Percentiles rank a stretch among this genome's conserved stretches.
phyloP scores from a whole-genome alignment of 2,888 invertebrate genomes.

The Noctua fimbriata region DNA sequence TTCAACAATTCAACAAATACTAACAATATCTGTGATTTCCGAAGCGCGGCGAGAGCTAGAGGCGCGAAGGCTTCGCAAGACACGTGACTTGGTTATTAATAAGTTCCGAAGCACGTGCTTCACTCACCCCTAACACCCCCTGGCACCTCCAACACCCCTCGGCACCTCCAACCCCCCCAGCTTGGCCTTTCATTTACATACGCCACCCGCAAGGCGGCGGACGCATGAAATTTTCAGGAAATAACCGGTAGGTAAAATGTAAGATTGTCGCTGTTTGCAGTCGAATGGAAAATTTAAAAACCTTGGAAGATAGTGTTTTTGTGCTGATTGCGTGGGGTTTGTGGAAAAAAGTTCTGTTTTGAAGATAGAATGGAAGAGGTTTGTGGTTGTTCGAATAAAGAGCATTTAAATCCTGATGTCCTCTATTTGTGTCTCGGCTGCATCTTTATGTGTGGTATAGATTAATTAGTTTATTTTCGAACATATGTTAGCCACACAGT shows the following conservation, averaged over 20 bases:
- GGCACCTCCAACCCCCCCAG: slow-evolving; percentile 24
- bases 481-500: too few relatives aligned
- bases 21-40: slow-evolving; percentile 57
- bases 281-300: slow-evolving; percentile 49
- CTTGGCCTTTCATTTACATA: slow-evolving; percentile 70
- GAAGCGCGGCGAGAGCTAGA: slow-evolving; percentile 54
- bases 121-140: slow-evolving; percentile 30
- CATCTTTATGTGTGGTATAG: not conserved
- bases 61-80: slow-evolving; percentile 55
- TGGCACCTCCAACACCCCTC: slow-evolving; percentile 23
- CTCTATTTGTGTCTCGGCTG: not conserved
- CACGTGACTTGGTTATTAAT: slow-evolving; percentile 76
- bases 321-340: slow-evolving; percentile 5
- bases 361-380: not conserved
- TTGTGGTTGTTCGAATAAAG: not conserved
- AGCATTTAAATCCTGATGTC: not conserved
- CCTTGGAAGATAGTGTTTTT: not conserved
- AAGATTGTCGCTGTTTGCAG: slow-evolving; percentile 50
- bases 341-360: not conserved
- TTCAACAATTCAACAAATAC: slow-evolving; percentile 36
- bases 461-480: not conserved
- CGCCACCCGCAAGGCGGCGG: slow-evolving; percentile 63
- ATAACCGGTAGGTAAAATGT: slow-evolving; percentile 48
- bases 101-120: slow-evolving; percentile 67
- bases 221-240: slow-evolving; percentile 76